These are phyloP conservation scores for Artemia sinica DNA, from an alignment of 2,888 invertebrate species.

Conservation along the genomic window DNA sequence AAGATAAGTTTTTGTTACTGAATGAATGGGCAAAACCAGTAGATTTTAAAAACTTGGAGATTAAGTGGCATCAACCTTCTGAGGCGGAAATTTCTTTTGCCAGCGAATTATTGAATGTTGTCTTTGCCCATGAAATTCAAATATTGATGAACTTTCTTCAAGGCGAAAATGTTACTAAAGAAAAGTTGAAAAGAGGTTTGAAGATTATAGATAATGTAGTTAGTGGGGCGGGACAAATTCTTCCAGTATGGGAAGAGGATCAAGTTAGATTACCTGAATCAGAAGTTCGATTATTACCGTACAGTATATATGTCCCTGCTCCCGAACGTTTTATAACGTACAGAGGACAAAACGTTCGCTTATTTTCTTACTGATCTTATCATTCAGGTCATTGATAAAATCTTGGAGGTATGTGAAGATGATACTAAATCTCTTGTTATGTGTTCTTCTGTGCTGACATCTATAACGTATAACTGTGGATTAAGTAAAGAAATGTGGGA, in stretches of 20 bases:
- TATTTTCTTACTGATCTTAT: constrained; percentile 42
- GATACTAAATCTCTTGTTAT: constrained; percentile 51
- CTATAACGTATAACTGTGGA: constrained; percentile 38
- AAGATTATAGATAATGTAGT: constrained; percentile 47
- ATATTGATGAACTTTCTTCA: constrained; percentile 41
- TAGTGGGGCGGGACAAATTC: constrained; percentile 43
- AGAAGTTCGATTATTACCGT: constrained; percentile 14
- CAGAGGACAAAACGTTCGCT: constrained; percentile 51
- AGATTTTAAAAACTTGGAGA: constrained; percentile 43
- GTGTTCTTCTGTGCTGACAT: background rate
- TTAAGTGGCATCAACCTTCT: constrained; percentile 61
- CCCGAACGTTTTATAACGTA: constrained; percentile 33
- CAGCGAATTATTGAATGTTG: constrained; percentile 45
- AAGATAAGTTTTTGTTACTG: background rate
- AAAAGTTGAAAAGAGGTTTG: constrained; percentile 48
- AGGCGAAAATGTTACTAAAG: constrained; percentile 40
- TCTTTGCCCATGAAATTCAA: constrained; percentile 45
- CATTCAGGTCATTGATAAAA: constrained; percentile 43
- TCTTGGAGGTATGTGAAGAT: constrained; percentile 50
- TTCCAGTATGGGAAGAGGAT: constrained; percentile 51
- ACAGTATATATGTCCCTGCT: constrained; percentile 4
- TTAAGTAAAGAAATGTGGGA: constrained; percentile 41
- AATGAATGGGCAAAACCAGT: constrained; percentile 57
- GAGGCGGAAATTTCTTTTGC: constrained; percentile 48
- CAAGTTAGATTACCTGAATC: constrained; percentile 28